These are phyloP conservation scores for Chrysodeixis includens DNA, from an alignment of 2,888 invertebrate species.

Conservation along the genomic window DNA sequence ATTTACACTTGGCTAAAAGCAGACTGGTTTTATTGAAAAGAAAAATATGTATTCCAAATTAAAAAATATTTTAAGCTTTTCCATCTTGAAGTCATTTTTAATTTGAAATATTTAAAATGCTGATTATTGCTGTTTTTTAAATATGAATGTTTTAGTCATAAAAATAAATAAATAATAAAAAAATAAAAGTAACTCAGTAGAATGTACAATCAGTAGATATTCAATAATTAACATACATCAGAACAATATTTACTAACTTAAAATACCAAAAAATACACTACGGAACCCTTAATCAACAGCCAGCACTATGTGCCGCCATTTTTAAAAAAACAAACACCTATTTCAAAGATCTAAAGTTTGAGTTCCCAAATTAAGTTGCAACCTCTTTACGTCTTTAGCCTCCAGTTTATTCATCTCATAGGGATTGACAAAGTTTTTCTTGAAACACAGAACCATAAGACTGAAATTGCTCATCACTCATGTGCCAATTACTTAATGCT, in stretches of 20 bases:
- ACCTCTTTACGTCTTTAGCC: constrained; percentile 56
- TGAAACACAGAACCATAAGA: constrained; percentile 45
- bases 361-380: constrained; percentile 55
- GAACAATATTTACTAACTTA: too few species aligned
- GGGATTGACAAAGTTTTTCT: constrained; percentile 59
- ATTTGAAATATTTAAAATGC: too few species aligned
- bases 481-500: constrained; percentile 21
- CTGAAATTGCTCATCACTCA: constrained; percentile 44
- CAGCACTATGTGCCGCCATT: constrained; percentile 12
- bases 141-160: too few species aligned
- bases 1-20: not conserved
- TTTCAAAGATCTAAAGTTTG: constrained; percentile 52
- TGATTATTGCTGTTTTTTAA: too few species aligned
- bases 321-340: constrained; percentile 55
- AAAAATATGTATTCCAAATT: too few species aligned
- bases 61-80: too few species aligned
- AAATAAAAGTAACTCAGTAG: too few species aligned
- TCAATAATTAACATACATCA: too few species aligned
- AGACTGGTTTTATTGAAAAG: too few species aligned
- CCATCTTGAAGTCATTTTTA: too few species aligned
- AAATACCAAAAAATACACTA: not conserved
- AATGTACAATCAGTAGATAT: too few species aligned
- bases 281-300: constrained; percentile 30
- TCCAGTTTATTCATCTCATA: constrained; percentile 52
- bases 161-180: too few species aligned